These are phyloP conservation scores for Leucoma salicis DNA, from an alignment of 2,888 invertebrate species.

Conservation along the genomic window DNA sequence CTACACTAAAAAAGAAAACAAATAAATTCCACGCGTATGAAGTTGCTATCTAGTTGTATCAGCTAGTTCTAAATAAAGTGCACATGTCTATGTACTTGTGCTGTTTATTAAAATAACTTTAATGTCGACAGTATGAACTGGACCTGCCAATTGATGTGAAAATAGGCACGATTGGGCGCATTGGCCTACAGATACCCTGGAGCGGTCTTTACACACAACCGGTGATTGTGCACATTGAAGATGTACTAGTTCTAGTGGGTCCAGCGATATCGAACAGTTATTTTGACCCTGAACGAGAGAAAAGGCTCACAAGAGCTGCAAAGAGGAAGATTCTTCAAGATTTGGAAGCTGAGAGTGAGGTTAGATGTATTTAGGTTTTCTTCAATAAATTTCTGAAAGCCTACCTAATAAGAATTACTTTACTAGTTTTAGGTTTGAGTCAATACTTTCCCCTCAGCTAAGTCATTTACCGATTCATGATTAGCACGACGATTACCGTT, in stretches of 20 bases:
- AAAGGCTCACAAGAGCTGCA: constrained; percentile 86
- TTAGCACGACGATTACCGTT: too few species aligned
- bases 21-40: too few species aligned
- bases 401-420: too few species aligned
- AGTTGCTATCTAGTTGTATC: too few species aligned
- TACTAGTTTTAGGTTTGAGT: too few species aligned
- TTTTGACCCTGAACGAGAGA: constrained; percentile 88
- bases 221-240: constrained; percentile 88
- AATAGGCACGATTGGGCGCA: constrained; percentile 89
- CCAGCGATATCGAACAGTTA: constrained; percentile 86
- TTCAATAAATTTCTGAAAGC: too few species aligned
- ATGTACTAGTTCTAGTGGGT: constrained; percentile 88
- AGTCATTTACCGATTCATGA: too few species aligned
- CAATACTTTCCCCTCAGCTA: too few species aligned
- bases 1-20: too few species aligned
- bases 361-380: too few species aligned
- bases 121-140: constrained; percentile 86
- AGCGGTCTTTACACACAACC: constrained; percentile 88
- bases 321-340: constrained; percentile 87
- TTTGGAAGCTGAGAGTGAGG: constrained; percentile 82
- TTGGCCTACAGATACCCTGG: constrained; percentile 90
- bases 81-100: too few species aligned
- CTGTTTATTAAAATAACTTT: neutral
- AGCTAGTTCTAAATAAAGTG: too few species aligned
- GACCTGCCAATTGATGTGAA: constrained; percentile 91